phyloP scores from a whole-genome alignment of 2,888 invertebrate genomes.

The Nomada lathburiana region DNA sequence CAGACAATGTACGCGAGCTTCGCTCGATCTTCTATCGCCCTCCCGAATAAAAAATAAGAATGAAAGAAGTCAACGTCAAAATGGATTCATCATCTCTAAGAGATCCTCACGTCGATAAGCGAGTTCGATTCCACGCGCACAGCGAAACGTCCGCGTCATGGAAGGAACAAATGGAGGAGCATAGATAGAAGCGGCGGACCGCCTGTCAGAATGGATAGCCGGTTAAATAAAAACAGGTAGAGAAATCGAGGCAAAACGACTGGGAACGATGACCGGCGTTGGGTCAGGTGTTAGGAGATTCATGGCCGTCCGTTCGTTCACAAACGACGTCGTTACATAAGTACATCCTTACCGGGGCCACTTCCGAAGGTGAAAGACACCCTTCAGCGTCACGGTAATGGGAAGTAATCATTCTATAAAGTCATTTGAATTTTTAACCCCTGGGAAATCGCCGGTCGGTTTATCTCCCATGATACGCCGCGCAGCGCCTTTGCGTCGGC shows the following conservation, averaged over 20 bases:
- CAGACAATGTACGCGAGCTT: too few species aligned
- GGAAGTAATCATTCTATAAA: conserved; percentile 64
- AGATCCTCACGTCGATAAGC: neutral
- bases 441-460: conserved; percentile 17
- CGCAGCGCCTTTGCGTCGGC: too few species aligned
- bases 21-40: too few species aligned
- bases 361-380: conserved; percentile 60
- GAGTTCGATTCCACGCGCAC: neutral
- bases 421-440: conserved; percentile 60
- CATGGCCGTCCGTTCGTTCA: conserved; percentile 64
- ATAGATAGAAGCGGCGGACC: conserved; percentile 63
- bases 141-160: conserved; percentile 32
- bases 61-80: neutral
- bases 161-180: conserved; percentile 44
- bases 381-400: conserved; percentile 57
- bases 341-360: conserved; percentile 62
- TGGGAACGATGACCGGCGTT: conserved; percentile 58
- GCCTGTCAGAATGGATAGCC: conserved; percentile 62
- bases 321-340: conserved; percentile 74
- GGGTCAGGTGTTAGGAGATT: conserved; percentile 69
- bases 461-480: neutral
- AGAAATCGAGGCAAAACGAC: conserved; percentile 57
- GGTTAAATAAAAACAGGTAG: conserved; percentile 62
- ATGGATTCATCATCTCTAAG: neutral
- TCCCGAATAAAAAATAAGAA: neutral